Percentiles rank a stretch among this genome's conserved stretches.
Conservation (phyloP, 2,888 invertebrate species). For the Octonoba sinensis region DNA sequence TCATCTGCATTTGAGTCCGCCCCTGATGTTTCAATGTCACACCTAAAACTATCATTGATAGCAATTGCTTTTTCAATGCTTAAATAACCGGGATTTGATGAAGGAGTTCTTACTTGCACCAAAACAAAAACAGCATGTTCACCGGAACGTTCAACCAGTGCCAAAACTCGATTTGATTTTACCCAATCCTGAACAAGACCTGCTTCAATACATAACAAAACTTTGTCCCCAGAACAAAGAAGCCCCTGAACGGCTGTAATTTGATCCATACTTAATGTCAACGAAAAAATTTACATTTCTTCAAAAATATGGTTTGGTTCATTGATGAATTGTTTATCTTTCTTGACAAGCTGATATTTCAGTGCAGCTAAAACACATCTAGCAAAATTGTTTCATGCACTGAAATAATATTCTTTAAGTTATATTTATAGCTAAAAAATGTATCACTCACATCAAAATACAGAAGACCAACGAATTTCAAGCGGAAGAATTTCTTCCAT, state of each 20-base stretch:
- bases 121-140: slow-evolving; percentile 72
- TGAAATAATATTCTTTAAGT: not conserved
- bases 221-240: slow-evolving; percentile 48
- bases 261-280: slow-evolving; percentile 27
- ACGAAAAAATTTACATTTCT: no score
- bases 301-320: no score
- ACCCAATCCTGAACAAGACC: slow-evolving; percentile 73
- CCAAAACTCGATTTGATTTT: slow-evolving; percentile 74
- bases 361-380: not conserved
- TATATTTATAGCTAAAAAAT: no score
- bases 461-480: no score
- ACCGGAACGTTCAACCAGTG: slow-evolving; percentile 76
- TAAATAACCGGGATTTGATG: slow-evolving; percentile 75
- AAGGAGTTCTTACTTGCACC: slow-evolving; percentile 58
- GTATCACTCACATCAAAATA: no score
- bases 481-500: no score
- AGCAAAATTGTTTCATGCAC: not conserved
- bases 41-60: slow-evolving; percentile 83
- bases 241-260: slow-evolving; percentile 43
- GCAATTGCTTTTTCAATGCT: slow-evolving; percentile 85
- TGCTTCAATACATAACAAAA: slow-evolving; percentile 69
- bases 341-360: not conserved
- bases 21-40: slow-evolving; percentile 79
- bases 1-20: slow-evolving; percentile 70
- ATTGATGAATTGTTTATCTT: not conserved